Evolutionary conservation across 1,140 invertebrate species (phyloP).

Genomic region (Zaprionus camerounensis): DNA sequence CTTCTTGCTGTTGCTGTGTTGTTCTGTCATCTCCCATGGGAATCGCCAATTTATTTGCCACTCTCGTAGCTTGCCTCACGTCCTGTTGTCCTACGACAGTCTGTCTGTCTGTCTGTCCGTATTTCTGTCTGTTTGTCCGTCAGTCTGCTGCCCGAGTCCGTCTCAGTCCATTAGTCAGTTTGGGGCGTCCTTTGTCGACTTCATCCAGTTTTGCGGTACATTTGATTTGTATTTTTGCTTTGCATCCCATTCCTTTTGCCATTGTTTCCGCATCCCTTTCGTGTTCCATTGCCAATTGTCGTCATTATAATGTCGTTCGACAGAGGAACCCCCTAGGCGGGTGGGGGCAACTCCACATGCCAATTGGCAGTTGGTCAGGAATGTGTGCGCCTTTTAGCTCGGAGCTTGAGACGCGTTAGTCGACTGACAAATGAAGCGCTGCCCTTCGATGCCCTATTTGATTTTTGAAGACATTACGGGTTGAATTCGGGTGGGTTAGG

Average conservation of each 20-base stretch:
- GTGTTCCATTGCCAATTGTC: slow-evolving; percentile 55
- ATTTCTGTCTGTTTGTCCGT: neutral
- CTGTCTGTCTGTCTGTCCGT: neutral
- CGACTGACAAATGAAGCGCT: slow-evolving; percentile 27
- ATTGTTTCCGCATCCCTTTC: slow-evolving; percentile 55
- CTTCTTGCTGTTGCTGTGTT: slow-evolving; percentile 7
- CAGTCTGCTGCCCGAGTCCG: slow-evolving; percentile 20
- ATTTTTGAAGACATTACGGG: neutral
- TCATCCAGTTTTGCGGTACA: slow-evolving; percentile 82
- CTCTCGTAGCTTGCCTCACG: slow-evolving; percentile 37
- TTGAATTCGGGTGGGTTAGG: neutral
- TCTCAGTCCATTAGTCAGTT: slow-evolving; percentile 63
- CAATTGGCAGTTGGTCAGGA: slow-evolving; percentile 15
- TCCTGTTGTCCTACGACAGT: slow-evolving; percentile 22
- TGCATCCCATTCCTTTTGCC: slow-evolving; percentile 42
- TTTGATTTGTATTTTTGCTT: slow-evolving; percentile 77
- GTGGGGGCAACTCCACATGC: slow-evolving; percentile 25
- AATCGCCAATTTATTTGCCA: slow-evolving; percentile 80
- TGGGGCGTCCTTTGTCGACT: slow-evolving; percentile 72
- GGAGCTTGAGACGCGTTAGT: slow-evolving; percentile 24
- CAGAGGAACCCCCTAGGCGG: slow-evolving; percentile 26
- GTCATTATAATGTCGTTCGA: slow-evolving; percentile 71
- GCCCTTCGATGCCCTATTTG: neutral
- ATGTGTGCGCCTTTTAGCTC: slow-evolving; percentile 10
- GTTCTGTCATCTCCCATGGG: slow-evolving; percentile 61